These are phyloP conservation scores for Cheirogaleus major DNA, from an alignment of 2,797 vertebrate genomes.

Conservation along the genomic window DNA sequence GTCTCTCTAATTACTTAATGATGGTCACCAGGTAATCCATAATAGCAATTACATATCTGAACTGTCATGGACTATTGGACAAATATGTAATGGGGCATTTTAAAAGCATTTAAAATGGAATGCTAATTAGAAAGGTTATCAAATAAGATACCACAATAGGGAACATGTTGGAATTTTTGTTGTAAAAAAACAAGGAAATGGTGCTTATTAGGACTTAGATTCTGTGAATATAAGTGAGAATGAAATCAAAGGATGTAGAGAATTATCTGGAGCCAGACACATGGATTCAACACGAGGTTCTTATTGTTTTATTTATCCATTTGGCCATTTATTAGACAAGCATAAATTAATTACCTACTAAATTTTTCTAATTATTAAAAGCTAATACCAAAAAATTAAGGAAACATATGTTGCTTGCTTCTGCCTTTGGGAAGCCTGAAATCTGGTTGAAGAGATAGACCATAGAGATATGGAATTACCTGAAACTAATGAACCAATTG, in stretches of 20 bases:
- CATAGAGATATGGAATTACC: conserved; percentile 15
- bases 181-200: conserved; percentile 49
- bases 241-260: not conserved
- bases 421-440: not conserved
- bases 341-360: not conserved
- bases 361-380: not conserved
- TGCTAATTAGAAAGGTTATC: conserved; percentile 76
- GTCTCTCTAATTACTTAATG: conserved; percentile 71
- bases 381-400: conserved; percentile 1
- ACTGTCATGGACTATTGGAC: conserved; percentile 69
- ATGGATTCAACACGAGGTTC: not conserved
- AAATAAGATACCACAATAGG: conserved; percentile 58
- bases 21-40: conserved; percentile 73
- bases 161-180: conserved; percentile 61
- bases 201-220: conserved; percentile 41
- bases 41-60: conserved; percentile 77
- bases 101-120: conserved; percentile 73
- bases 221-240: conserved; percentile 10
- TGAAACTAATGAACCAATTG: not conserved
- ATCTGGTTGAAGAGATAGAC: not conserved
- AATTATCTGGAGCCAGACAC: not conserved
- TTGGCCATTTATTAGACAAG: not conserved
- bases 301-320: not conserved
- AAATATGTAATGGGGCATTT: conserved; percentile 68
- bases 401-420: not conserved